phyloP scores from a whole-genome alignment of 2,113 vertebrate species.

The Solea senegalensis region DNA sequence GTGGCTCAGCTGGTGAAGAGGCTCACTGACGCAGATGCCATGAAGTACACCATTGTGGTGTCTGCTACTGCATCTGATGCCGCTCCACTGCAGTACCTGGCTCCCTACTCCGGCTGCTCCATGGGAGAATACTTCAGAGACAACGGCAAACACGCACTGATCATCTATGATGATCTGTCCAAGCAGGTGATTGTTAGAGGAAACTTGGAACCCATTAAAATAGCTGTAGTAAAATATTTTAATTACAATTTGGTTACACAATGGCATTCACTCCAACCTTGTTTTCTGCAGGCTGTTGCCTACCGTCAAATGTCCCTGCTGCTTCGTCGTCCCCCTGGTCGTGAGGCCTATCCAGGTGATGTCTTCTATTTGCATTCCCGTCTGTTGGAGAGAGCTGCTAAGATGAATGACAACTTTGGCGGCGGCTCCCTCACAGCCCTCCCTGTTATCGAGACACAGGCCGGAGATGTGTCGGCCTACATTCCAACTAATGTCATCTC shows the following conservation, averaged over 20 bases:
- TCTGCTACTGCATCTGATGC: conserved; percentile 97
- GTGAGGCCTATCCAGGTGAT: conserved; percentile 96
- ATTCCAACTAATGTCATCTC: conserved; percentile 99
- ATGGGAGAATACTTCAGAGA: conserved; percentile 99
- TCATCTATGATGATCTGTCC: conserved; percentile 98
- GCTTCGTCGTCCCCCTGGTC: conserved; percentile 95
- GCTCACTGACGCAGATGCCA: conserved; percentile 93
- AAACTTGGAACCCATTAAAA: neutral
- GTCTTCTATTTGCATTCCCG: conserved; percentile 98
- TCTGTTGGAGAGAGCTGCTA: conserved; percentile 95
- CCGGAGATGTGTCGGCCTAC: conserved; percentile 98
- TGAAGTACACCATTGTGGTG: conserved; percentile 99
- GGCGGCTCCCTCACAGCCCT: conserved; percentile 96
- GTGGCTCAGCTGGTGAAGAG: conserved; percentile 98
- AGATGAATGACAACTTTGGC: conserved; percentile 96
- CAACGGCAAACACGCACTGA: conserved; percentile 94
- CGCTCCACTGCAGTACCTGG: conserved; percentile 96
- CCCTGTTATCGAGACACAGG: conserved; percentile 97
- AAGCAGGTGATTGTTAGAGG: conserved; percentile 86
- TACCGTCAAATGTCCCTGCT: conserved; percentile 98
- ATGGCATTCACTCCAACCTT: neutral
- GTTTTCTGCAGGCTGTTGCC: conserved; percentile 87
- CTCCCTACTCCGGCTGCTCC: conserved; percentile 97
- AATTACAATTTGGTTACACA: neutral
- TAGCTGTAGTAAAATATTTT: neutral